Evolutionary conservation across 2,888 invertebrate genomes (phyloP), one percentile per base, ranked within the genome.

Genomic region (Isoperla grammatica): DNA sequence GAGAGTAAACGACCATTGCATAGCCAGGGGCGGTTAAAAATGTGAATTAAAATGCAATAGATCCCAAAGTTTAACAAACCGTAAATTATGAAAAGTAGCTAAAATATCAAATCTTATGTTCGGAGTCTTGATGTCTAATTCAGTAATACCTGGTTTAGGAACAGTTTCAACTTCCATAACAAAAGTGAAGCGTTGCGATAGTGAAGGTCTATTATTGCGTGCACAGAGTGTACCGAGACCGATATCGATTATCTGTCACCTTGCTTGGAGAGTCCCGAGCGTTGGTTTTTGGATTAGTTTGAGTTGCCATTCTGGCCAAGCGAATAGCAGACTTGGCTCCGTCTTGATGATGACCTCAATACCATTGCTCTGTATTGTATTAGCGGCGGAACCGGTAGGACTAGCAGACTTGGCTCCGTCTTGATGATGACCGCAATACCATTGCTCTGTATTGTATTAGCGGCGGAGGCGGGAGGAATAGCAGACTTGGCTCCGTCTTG

Each of bases 201-300:
- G 29, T 29, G 29, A 37, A 37, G 53, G 53, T 53, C 53, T 53
- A 53, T 15, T 53, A 53, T 53, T 37, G 37, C 20, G 19, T 39
- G n/a, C 37, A 53, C 11, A 8, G 53, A 37, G 40, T 39, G 37
- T 53, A 53, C 53, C 39, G 40, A 53, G 40, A 53, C 53, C 39
- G 17, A 37, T 53, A 53, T 53, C 53, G 53, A 53, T 53, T 53
- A 53, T 19, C 37, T 53, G 53, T 53, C 53, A 53, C 53, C 53
- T 53, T 39, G 53, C 39, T 46, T 17, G 20, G 49, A 39, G 53
- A 53, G 39, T 53, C 53, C 39, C 53, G 19, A 53, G 53, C 53
- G 53, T 17, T 39, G 53, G 53, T 19, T 53, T 39, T 53, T 37
- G 53, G 53, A 50, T 23, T n/a, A 53, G 53, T 53, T 39, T 53